phyloP scores from a whole-genome alignment of 2,888 invertebrate genomes.

The Fragum whitleyi region DNA sequence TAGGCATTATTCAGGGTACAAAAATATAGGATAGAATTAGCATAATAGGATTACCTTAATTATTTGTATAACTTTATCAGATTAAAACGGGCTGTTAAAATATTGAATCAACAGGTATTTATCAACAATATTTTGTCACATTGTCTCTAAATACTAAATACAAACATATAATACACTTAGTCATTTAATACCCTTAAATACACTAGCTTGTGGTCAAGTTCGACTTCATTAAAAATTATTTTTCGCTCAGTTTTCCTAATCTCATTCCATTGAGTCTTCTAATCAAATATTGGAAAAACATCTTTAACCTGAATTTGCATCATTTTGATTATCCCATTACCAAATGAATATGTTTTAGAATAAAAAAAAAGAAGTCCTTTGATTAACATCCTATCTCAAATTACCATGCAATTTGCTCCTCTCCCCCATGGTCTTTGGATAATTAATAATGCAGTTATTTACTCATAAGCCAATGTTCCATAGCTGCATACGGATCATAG shows the following conservation, averaged over 20 bases:
- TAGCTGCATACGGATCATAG: too few relatives aligned
- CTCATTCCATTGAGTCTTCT: background rate
- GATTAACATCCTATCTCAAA: too few relatives aligned
- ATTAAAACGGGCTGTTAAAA: conserved; percentile 24
- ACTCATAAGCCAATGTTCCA: too few relatives aligned
- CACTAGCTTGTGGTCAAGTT: background rate
- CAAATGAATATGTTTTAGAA: too few relatives aligned
- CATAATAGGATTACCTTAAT: conserved; percentile 26
- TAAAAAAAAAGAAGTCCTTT: too few relatives aligned
- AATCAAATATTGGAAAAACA: too few relatives aligned
- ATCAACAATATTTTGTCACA: conserved; percentile 4
- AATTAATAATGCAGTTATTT: too few relatives aligned
- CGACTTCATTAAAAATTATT: background rate
- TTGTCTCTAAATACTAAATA: conserved; percentile 17
- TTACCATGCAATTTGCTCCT: too few relatives aligned
- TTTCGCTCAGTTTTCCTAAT: background rate
- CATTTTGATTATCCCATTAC: too few relatives aligned
- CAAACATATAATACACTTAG: background rate
- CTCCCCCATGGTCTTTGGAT: too few relatives aligned
- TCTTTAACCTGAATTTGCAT: too few relatives aligned
- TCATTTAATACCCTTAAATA: background rate
- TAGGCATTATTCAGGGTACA: background rate
- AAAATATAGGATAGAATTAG: background rate
- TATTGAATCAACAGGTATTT: conserved; percentile 20
- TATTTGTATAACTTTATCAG: conserved; percentile 29